Conservation (phyloP, 2,888 invertebrate species). For the Phalangium opilio region DNA sequence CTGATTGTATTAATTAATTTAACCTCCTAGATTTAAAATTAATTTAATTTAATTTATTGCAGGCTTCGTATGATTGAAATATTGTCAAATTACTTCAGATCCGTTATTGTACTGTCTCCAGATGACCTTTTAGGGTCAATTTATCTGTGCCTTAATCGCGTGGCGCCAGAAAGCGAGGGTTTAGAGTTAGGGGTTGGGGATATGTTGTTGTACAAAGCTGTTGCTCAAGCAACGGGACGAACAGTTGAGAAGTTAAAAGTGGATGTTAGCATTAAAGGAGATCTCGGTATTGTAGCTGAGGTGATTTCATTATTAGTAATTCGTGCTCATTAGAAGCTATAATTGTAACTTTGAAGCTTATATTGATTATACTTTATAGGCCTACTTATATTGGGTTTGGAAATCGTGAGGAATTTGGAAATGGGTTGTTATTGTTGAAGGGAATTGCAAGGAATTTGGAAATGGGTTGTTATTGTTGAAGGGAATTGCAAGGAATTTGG, state of each 20-base stretch:
- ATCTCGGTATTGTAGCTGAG: constrained; percentile 81
- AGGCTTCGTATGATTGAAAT: constrained; percentile 83
- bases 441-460: too few relatives aligned
- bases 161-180: constrained; percentile 92
- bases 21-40: background rate
- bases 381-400: too few relatives aligned
- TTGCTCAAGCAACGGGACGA: constrained; percentile 75
- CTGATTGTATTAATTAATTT: constrained; percentile 2
- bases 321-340: too few relatives aligned
- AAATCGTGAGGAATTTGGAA: too few relatives aligned
- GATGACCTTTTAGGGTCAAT: constrained; percentile 78
- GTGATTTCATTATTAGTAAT: constrained; percentile 41
- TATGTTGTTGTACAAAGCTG: constrained; percentile 80
- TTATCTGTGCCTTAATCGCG: constrained; percentile 85
- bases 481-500: too few relatives aligned
- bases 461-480: too few relatives aligned
- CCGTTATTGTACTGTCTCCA: constrained; percentile 72
- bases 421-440: too few relatives aligned
- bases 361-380: too few relatives aligned
- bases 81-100: constrained; percentile 76
- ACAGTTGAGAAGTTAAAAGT: constrained; percentile 64
- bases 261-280: constrained; percentile 56
- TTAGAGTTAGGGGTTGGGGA: constrained; percentile 89
- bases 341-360: too few relatives aligned
- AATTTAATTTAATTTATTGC: constrained; percentile 30